Evolutionary conservation across 2,797 vertebrate genomes (phyloP), one percentile per base, ranked within the genome.

Genomic region (Gila robusta): DNA sequence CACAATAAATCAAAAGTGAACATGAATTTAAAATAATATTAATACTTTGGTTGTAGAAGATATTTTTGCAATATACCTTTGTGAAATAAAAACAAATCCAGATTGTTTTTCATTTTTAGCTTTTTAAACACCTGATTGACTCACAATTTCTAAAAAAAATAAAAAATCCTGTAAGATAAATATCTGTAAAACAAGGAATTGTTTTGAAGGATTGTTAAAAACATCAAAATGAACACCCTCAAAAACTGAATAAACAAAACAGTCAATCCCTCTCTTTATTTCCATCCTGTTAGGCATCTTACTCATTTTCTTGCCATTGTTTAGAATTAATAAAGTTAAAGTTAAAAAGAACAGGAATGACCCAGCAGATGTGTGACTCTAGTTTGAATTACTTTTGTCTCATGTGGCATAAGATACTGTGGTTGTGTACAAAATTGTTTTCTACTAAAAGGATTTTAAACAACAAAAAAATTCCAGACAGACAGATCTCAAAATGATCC

Each of bases 401-500:
- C 14, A 4, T 7, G 23, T 44, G 54, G 23, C 35, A 41, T 26
- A 62, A 62, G 16, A 41, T 78, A 52, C 2, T 16, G 0, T 59
- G 2, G 6, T 14, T 9, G 6, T 59, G 59, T 39, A 39, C 39
- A 44, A 17, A 47, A 28, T 28, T 10, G 41, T 17, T 9, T 49
- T 54, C 52, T 26, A 59, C 12, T 37, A 41, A 39, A 78, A 62
- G 7, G 8, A 78, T 62, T 78, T 78, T 26, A 9, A 17, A 59
- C 21, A 81, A n/a, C 21, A 69, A 52, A 52, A 62, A 76, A 76
- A 62, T 6, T 26, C 52, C 16, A 59, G 52, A 76, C 49, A 49
- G 52, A 86, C 81, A 67, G 66, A 86, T 2, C 69, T 41, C 59
- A 84, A n/a, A 80, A 80, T 80, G 59, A 87, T 49, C 77, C 72